A percentile compares a stretch with the other conserved stretches of the same genome.
Conservation (phyloP, 2,888 invertebrate species). For the Pristionchus exspectatus region DNA sequence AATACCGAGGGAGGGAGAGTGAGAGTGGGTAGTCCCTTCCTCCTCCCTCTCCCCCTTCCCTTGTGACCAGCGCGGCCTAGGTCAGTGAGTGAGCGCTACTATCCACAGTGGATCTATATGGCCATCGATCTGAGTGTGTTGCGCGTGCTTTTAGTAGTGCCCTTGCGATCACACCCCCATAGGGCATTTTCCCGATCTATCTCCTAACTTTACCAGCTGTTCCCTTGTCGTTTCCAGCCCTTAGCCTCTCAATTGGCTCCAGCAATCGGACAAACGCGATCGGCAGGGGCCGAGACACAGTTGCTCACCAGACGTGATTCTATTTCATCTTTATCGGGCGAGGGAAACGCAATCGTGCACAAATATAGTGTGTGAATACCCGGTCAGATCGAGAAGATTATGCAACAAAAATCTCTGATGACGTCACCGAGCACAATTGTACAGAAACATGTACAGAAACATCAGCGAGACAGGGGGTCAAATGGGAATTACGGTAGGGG, state of each 20-base stretch:
- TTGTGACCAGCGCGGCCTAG: not conserved
- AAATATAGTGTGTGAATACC: slow-evolving; percentile 1
- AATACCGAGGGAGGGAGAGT: not conserved
- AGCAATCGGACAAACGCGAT: too few relatives aligned
- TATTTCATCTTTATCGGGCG: slow-evolving; percentile 5
- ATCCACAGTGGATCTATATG: not conserved
- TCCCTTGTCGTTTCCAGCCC: too few relatives aligned
- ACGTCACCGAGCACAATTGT: not conserved
- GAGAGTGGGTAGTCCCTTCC: not conserved
- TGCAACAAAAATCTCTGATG: not conserved
- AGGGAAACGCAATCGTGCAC: not conserved
- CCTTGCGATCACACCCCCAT: too few relatives aligned
- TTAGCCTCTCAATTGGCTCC: too few relatives aligned
- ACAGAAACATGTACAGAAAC: slow-evolving; percentile 4
- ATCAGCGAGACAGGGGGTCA: not conserved
- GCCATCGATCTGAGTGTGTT: not conserved
- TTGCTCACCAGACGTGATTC: not conserved
- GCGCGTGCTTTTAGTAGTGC: too few relatives aligned
- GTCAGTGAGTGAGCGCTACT: not conserved
- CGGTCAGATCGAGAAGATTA: not conserved
- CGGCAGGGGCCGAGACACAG: not conserved
- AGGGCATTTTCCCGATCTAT: too few relatives aligned
- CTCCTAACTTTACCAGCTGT: too few relatives aligned
- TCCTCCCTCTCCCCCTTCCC: not conserved
- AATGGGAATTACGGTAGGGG: not conserved